Evolutionary conservation across 2,888 invertebrate species (phyloP).

Genomic region (Acrobasis repandana): DNA sequence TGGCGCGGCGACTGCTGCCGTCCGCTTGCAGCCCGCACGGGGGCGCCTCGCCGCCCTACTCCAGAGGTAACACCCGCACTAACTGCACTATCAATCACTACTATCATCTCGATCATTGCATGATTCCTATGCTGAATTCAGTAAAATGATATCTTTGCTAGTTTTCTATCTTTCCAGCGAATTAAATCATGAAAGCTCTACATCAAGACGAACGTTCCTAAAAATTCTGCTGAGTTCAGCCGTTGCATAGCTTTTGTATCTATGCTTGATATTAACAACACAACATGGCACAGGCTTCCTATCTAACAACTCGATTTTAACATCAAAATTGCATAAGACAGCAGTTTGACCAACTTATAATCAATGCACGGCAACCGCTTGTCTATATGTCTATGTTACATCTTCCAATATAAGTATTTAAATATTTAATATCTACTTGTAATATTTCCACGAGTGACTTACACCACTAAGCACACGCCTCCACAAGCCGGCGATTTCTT

Average conservation of each 20-base stretch:
- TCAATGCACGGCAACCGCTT: constrained; percentile 17
- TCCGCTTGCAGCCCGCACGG: constrained; percentile 88
- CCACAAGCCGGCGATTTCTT: constrained; percentile 1
- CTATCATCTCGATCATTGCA: constrained; percentile 10
- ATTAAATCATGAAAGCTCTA: neutral
- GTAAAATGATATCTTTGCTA: neutral
- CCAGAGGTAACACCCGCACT: constrained; percentile 83
- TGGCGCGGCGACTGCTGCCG: constrained; percentile 85
- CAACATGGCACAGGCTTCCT: constrained; percentile 9
- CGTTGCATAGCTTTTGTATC: constrained; percentile 11
- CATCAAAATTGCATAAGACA: neutral
- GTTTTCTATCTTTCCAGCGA: neutral
- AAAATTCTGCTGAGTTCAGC: constrained; percentile 2
- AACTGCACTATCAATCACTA: constrained; percentile 27
- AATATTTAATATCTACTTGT: constrained; percentile 7
- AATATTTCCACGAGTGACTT: neutral
- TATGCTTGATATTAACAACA: constrained; percentile 16
- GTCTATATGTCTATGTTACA: constrained; percentile 9
- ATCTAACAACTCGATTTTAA: neutral
- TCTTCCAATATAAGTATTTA: neutral
- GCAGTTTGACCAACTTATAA: neutral
- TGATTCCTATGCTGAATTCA: constrained; percentile 12
- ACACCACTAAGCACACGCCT: constrained; percentile 14
- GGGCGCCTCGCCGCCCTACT: constrained; percentile 87
- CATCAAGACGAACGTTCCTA: neutral